These are phyloP conservation scores for Pimpla rufipes DNA, from an alignment of 2,888 invertebrate species.

Conservation along the genomic window DNA sequence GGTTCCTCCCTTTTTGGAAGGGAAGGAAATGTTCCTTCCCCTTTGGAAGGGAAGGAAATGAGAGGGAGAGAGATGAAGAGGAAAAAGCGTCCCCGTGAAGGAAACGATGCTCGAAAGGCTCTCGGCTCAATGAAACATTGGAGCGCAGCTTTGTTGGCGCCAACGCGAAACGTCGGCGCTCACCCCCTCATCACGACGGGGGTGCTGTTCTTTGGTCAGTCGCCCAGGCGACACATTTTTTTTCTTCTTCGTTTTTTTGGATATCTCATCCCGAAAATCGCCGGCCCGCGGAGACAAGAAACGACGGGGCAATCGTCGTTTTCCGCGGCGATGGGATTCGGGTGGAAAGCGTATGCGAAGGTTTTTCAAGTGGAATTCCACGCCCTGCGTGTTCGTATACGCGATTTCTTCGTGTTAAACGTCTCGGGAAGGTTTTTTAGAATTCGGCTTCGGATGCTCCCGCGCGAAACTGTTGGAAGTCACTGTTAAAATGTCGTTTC, in stretches of 20 bases:
- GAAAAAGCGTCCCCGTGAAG: conserved; percentile 41
- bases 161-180: conserved; percentile 81
- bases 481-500: no score
- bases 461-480: not conserved
- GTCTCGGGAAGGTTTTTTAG: not conserved
- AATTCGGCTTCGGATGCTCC: no score
- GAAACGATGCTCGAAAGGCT: conserved; percentile 13
- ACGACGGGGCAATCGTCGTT: conserved; percentile 5
- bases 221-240: conserved; percentile 62
- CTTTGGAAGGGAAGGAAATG: not conserved
- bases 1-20: no score
- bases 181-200: conserved; percentile 70
- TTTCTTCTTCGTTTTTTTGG: conserved; percentile 56
- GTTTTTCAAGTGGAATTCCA: not conserved
- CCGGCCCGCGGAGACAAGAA: not conserved
- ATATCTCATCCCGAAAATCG: conserved; percentile 47
- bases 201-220: conserved; percentile 69
- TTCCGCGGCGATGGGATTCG: conserved; percentile 31
- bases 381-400: not conserved
- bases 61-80: not conserved
- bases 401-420: not conserved
- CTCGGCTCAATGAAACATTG: conserved; percentile 68
- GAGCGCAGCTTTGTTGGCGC: conserved; percentile 81
- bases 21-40: conserved; percentile 25
- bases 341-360: not conserved